These are phyloP conservation scores for Oithona nana DNA, from an alignment of 2,888 invertebrate genomes.

Conservation along the genomic window DNA sequence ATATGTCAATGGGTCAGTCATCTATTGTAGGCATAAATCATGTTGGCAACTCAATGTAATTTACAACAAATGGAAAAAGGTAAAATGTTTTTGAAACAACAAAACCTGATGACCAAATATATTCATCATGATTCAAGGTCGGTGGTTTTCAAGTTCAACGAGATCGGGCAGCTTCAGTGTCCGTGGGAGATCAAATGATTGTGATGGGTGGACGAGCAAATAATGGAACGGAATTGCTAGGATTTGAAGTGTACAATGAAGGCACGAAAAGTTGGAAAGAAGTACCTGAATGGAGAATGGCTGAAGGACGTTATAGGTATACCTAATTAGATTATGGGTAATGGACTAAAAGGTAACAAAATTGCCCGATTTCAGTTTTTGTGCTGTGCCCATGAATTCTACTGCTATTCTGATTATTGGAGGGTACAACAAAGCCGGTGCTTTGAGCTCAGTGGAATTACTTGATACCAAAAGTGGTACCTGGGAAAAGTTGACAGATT, in stretches of 20 bases:
- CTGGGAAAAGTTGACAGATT: background rate
- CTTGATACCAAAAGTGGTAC: constrained; percentile 2
- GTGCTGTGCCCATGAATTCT: constrained; percentile 10
- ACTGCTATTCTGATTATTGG: constrained; percentile 11
- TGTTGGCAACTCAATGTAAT: constrained; percentile 12
- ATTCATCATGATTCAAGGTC: background rate
- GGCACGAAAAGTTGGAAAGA: background rate
- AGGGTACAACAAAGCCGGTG: constrained; percentile 1
- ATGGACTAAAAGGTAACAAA: background rate
- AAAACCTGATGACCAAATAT: too few species aligned
- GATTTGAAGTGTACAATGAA: constrained; percentile 11
- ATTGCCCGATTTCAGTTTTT: constrained; percentile 3
- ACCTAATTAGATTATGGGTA: background rate
- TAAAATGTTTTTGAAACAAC: too few species aligned
- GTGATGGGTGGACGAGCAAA: constrained; percentile 7
- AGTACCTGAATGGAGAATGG: constrained; percentile 13
- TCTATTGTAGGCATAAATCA: constrained; percentile 11
- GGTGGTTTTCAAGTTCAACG: background rate
- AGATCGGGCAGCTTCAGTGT: constrained; percentile 9
- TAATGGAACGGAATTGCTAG: constrained; percentile 2
- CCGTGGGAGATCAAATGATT: constrained; percentile 9
- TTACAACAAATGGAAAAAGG: constrained; percentile 11
- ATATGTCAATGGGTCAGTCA: background rate
- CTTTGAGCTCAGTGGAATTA: constrained; percentile 13
- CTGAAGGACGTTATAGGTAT: constrained; percentile 11